A percentile compares a stretch with the other conserved stretches of the same genome.
Conservation (phyloP, 2,113 vertebrate species). For the Nerophis ophidion region DNA sequence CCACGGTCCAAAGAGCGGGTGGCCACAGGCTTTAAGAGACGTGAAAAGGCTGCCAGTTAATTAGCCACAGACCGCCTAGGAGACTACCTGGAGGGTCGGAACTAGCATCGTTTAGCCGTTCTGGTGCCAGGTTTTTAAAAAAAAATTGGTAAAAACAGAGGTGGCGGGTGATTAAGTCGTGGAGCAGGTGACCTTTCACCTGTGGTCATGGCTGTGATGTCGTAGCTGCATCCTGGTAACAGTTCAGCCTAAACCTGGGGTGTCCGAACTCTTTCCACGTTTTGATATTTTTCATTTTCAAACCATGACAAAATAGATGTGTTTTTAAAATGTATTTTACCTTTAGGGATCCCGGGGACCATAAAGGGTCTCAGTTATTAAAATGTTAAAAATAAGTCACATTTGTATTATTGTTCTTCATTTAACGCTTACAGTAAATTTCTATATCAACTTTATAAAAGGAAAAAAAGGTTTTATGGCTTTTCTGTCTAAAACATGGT, state of each 20-base stretch:
- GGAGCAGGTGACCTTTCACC: conserved; percentile 18
- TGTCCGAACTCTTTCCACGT: no score
- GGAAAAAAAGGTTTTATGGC: no score
- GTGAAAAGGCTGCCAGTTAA: conserved; percentile 58
- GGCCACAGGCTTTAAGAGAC: conserved; percentile 38
- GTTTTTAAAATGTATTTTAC: no score
- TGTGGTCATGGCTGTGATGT: conserved; percentile 31
- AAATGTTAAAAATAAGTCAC: no score
- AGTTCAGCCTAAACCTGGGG: conserved; percentile 28
- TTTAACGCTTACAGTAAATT: no score
- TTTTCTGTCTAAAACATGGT: no score
- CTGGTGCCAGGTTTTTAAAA: conserved; percentile 23
- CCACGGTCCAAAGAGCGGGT: conserved; percentile 32
- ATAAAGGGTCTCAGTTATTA: no score
- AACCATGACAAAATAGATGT: no score
- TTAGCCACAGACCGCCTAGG: conserved; percentile 64
- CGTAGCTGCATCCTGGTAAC: conserved; percentile 32
- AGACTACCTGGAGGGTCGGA: conserved; percentile 61
- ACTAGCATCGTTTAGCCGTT: conserved; percentile 4
- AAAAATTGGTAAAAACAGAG: conserved; percentile 32
- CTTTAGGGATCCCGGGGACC: no score
- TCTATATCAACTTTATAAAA: no score
- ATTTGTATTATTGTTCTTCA: no score
- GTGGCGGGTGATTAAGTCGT: background rate
- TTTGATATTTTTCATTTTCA: no score